A percentile compares a stretch with the other conserved stretches of the same genome.
phyloP scores from a whole-genome alignment of 2,113 vertebrate species.

The Marcusenius ussheri region DNA sequence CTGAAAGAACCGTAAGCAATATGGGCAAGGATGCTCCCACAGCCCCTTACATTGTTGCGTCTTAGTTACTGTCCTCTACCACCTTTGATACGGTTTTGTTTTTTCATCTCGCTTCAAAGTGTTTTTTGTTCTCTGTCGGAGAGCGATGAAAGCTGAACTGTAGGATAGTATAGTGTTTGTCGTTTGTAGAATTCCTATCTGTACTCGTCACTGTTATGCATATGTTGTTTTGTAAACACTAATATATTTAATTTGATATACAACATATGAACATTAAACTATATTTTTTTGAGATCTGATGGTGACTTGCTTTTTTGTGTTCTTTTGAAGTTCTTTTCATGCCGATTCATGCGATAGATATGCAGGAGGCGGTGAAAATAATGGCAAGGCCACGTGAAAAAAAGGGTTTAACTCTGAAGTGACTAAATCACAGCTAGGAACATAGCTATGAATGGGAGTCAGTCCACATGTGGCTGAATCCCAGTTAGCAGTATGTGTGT shows the following conservation, averaged over 20 bases:
- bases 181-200: slow-evolving; percentile 6
- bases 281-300: slow-evolving; percentile 69
- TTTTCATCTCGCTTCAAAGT: not conserved
- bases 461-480: not conserved
- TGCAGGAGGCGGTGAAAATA: not conserved
- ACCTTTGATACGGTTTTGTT: slow-evolving; percentile 3
- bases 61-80: slow-evolving; percentile 13
- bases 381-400: not conserved
- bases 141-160: slow-evolving; percentile 25
- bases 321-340: slow-evolving; percentile 13
- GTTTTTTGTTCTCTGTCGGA: slow-evolving; percentile 22
- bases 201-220: slow-evolving; percentile 55
- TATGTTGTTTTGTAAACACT: slow-evolving; percentile 86
- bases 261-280: slow-evolving; percentile 79
- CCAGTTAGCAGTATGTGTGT: not conserved
- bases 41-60: slow-evolving; percentile 6
- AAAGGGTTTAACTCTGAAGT: not conserved
- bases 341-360: not conserved
- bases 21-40: slow-evolving; percentile 40
- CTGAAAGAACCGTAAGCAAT: slow-evolving; percentile 42
- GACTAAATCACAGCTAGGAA: not conserved
- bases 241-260: slow-evolving; percentile 96
- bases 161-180: slow-evolving; percentile 16
- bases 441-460: not conserved
- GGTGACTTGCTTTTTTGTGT: slow-evolving; percentile 29